Evolutionary conservation across 2,888 invertebrate species (phyloP), one percentile per base, ranked within the genome.

Genomic region (Drosophila subsilvestris): DNA sequence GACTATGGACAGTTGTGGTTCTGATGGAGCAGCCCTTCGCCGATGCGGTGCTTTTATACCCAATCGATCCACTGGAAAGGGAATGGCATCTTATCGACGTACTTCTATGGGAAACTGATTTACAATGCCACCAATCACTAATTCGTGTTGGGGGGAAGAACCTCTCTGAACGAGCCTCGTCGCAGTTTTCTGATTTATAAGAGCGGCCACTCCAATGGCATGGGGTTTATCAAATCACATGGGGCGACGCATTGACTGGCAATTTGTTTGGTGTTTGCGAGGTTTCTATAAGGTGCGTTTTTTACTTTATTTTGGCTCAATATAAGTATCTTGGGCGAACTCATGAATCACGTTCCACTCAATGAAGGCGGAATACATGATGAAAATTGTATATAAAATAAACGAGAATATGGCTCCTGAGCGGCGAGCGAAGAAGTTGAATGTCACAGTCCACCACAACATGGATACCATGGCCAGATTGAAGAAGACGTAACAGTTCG

Each of bases 341-440:
- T 69, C 59, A 17, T 69, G 75, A 17, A 76, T 60, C 8, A 63
- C 4, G 3, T 32, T 50, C 1, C 25, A 25, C 14, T 65, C 42
- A 12, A 76, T 59, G 4, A 76, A 48, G n/a, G 67, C 0, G 7
- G 58, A 29, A 48, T 44, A 68, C 3, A 60, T 0, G 3, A 72
- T 1, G 37, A 59, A 75, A 12, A 75, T 3, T 4, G 14, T 0
- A 50, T 59, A 78, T 1, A 78, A 12, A 6, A 4, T 22, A 9
- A 78, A 58, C 1, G 55, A 66, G 49, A 58, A 78, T 9, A 76
- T n/a, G 0, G 79, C 79, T 1, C 67, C 43, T 1, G 72, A 75
- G 0, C 79, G 79, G 1, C 78, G 66, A 0, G 76, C 58, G 48
- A n/a, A 22, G 42, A 63, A 79, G 27, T 79, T 79, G 9, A 78